Conservation (phyloP, 2,888 invertebrate species). For the Oscheius sp. region DNA sequence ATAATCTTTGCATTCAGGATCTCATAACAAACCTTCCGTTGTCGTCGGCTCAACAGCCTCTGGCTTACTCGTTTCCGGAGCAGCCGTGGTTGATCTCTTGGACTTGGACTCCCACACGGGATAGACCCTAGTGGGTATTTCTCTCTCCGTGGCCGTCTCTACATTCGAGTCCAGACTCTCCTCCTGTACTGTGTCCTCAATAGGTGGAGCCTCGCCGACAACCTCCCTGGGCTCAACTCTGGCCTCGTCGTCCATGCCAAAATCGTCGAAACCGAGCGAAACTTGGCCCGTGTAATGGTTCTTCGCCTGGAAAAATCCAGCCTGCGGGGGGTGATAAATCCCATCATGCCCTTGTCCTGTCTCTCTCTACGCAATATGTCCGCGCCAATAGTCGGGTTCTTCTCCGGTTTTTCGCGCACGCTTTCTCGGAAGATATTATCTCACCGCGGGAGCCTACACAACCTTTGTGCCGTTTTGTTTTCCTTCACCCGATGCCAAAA, state of each 20-base stretch:
- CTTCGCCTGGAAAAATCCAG: conserved; percentile 25
- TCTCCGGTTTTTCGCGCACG: conserved; percentile 21
- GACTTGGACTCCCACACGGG: conserved; percentile 5
- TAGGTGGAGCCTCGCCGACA: neutral
- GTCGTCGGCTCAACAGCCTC: neutral
- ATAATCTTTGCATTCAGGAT: neutral
- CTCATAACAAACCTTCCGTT: conserved; percentile 7
- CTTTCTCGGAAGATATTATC: neutral
- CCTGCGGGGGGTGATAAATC: neutral
- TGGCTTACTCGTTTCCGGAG: neutral
- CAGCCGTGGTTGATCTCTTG: neutral
- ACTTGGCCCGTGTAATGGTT: conserved; percentile 30
- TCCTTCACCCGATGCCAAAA: neutral
- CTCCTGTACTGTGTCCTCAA: neutral
- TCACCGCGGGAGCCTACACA: neutral
- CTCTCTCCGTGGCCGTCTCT: neutral
- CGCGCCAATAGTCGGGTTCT: conserved; percentile 23
- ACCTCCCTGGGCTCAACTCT: neutral
- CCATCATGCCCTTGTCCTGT: neutral
- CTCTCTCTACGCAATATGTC: neutral
- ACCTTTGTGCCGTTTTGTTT: neutral
- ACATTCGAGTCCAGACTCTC: neutral
- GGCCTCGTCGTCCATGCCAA: neutral
- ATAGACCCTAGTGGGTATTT: conserved; percentile 2
- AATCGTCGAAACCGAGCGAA: conserved; percentile 32